Evolutionary conservation across 1,140 invertebrate species (phyloP).

Genomic region (Parasteatoda tepidariorum): DNA sequence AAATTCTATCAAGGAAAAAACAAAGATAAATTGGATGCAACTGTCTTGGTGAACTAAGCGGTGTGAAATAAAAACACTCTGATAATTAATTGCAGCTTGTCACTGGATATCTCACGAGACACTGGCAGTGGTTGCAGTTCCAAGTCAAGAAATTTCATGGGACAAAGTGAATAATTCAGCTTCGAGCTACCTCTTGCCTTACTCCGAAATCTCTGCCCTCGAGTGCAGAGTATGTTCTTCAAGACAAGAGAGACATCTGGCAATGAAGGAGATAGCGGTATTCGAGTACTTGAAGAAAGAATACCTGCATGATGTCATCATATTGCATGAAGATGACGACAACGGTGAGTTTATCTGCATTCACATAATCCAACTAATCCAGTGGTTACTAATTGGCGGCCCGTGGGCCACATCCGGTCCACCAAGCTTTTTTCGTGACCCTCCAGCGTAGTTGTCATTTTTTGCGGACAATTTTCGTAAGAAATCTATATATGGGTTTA

Average conservation of each 20-base stretch:
- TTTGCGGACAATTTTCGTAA: too few relatives aligned
- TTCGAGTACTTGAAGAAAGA: conserved; percentile 31
- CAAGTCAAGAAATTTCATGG: neutral
- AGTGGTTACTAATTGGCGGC: too few relatives aligned
- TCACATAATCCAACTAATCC: too few relatives aligned
- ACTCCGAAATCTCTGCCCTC: neutral
- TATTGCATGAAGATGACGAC: conserved; percentile 12
- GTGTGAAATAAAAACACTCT: too few relatives aligned
- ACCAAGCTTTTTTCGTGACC: too few relatives aligned
- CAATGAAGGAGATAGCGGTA: neutral
- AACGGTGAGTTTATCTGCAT: neutral
- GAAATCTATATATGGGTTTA: too few relatives aligned
- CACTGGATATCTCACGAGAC: conserved; percentile 26
- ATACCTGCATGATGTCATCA: conserved; percentile 22
- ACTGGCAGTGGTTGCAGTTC: conserved; percentile 10
- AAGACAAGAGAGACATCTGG: too few relatives aligned
- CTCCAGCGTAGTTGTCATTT: too few relatives aligned
- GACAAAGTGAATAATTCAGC: neutral
- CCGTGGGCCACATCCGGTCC: too few relatives aligned
- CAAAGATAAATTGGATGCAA: neutral
- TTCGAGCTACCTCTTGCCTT: neutral
- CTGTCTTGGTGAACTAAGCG: neutral
- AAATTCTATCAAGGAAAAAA: too few relatives aligned
- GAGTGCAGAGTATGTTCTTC: neutral
- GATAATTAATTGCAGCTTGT: conserved; percentile 27